Base-by-base conservation (phyloP, 1,140 invertebrate species). In the Lepidostoma basale region DNA sequence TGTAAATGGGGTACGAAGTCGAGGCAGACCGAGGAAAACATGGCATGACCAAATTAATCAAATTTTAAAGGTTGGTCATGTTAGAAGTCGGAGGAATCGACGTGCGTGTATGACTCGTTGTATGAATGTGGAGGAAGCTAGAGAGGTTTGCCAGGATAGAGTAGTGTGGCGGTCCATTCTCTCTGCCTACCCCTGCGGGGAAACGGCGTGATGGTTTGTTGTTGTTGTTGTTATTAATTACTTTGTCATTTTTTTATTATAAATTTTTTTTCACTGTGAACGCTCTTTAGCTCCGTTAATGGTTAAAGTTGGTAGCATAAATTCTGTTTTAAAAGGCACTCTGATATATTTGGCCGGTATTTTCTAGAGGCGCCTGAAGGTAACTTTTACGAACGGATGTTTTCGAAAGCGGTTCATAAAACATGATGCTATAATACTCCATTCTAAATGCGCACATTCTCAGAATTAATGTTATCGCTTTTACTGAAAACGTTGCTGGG, bases 331-430 rank as follows among this genome's bases (percentile, higher is more conserved):
- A 44, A 63, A 63, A 63, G 52, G 62, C 45, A 63, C 62, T 63
- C 45, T 16, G 62, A 63, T 63, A 44, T 62, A 39, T 63, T 63
- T 63, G 42, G 40, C 30, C 25, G 62, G 62, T 16, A 63, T 47
- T 49, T 39, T 36, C 6, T 59, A 40, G 54, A 59, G 36, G 54
- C 54, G 54, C 54, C 54, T 39, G 54, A 14, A 56, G 33, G 30
- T 39, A 59, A 59, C 54, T 59, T 59, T 44, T 44, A 44, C 30
- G 62, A 44, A 39, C 42, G 62, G 62, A 63, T 63, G 62, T 62
- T 62, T 62, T 62, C 26, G 59, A 62, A 62, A 62, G 59, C 59
- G 59, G 25, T 45, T 62, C 59, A 62, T 62, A 62, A 62, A 62
- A 12, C 59, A 62, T 28, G 36, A 44, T 62, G 42, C 45, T 42